Conservation (phyloP, 2,888 invertebrate genomes). For the Cephus runcator region DNA sequence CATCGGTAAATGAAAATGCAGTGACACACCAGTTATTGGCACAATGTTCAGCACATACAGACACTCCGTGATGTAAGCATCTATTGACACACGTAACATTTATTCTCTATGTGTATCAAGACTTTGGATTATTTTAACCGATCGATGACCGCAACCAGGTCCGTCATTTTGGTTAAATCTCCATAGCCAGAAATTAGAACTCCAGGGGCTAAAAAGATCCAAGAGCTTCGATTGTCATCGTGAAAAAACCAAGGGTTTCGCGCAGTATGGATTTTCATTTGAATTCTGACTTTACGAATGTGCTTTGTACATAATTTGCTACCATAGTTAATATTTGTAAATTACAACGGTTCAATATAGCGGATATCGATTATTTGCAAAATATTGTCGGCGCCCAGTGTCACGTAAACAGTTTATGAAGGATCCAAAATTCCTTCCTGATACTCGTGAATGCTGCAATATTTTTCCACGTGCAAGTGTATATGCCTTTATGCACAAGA, state of each 20-base stretch:
- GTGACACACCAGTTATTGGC: background rate
- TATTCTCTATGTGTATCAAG: background rate
- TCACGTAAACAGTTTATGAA: background rate
- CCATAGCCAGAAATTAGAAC: background rate
- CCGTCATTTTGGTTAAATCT: background rate
- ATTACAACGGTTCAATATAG: constrained; percentile 19
- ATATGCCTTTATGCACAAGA: background rate
- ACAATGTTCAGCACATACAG: background rate
- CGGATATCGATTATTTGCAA: background rate
- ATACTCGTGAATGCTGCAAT: background rate
- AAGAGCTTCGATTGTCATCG: background rate
- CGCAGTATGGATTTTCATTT: constrained; percentile 13
- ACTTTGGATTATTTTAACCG: background rate
- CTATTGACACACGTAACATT: background rate
- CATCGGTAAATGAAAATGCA: background rate
- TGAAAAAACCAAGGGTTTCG: background rate
- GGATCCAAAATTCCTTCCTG: background rate
- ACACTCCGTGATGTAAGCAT: background rate
- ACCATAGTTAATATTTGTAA: constrained; percentile 31
- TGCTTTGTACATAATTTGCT: constrained; percentile 36
- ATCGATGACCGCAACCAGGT: background rate
- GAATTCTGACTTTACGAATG: constrained; percentile 34
- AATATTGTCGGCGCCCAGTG: background rate
- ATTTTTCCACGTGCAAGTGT: background rate
- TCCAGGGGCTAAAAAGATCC: background rate